Evolutionary conservation across 2,113 vertebrate genomes (phyloP), one percentile per base, ranked within the genome.

Genomic region (Chrysochloris asiatica): DNA sequence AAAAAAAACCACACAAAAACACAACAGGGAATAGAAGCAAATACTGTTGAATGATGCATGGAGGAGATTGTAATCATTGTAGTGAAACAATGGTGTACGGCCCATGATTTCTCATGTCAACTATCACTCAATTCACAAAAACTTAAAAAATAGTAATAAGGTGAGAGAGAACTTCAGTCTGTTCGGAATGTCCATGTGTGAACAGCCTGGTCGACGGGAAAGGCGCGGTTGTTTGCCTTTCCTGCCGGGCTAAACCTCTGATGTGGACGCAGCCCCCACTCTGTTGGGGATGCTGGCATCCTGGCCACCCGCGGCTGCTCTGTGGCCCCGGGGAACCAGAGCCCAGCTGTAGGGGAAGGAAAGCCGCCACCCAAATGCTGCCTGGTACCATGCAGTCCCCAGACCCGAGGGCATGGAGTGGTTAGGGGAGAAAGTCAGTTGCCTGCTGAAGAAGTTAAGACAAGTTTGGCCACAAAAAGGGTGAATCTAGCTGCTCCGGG

Each of bases 391-490:
- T 88, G 79, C 71, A 91, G 80, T 86, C 92, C 88, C 87, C 93
- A 59, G n/a, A n/a, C n/a, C n/a, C n/a, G 91, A 71, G 90, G 95
- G 88, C 96, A 98, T 99, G 98, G 98, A 99, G 97, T 97, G 98
- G 69, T 97, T 98, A 11, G 98, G 98, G 84, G 96, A 97, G 96
- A 96, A 96, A 91, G 96, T 96, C 89, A 98, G 98, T 95, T 98
- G 98, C 95, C 94, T 98, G 75, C 91, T 98, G 96, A 98, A 97
- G 94, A 99, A 98, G 96, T 95, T 99, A 88, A 98, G 98, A 96
- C 91, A 99, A 98, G 97, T 98, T 99, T 94, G 97, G 98, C 96
- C 98, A 98, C 97, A 98, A 98, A 89, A 98, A 99, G 86, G 98
- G 98, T 0, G 98, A 98, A 91, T 93, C 98, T 71, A 96, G 97